phyloP scores from a whole-genome alignment of 2,113 vertebrate genomes.

The Silurus asotus region DNA sequence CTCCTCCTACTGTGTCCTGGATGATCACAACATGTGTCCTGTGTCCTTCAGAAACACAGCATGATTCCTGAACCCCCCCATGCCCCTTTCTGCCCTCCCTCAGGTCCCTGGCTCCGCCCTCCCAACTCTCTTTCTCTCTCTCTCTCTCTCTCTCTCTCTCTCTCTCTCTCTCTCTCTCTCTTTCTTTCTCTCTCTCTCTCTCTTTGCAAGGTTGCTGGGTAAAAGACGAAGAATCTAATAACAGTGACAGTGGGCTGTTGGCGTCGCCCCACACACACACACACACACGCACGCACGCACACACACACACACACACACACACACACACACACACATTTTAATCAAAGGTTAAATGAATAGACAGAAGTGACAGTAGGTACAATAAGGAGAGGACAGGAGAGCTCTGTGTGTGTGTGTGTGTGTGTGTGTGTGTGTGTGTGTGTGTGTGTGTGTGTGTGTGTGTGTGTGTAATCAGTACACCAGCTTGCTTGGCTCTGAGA shows the following conservation, averaged over 20 bases:
- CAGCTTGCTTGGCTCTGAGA: slow-evolving; percentile 1
- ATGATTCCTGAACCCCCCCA: slow-evolving; percentile 78
- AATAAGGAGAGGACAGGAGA: background rate
- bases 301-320: background rate
- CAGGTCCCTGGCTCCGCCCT: background rate
- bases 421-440: slow-evolving; percentile 20
- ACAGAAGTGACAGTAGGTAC: slow-evolving; percentile 13
- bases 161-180: slow-evolving; percentile 53
- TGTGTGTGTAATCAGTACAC: background rate
- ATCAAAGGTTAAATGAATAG: slow-evolving; percentile 10
- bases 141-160: slow-evolving; percentile 43
- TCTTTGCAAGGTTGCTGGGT: slow-evolving; percentile 86
- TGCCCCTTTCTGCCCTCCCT: slow-evolving; percentile 73
- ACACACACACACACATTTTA: background rate
- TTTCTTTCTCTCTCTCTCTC: slow-evolving; percentile 60
- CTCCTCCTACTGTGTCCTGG: slow-evolving; percentile 71
- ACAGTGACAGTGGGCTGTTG: slow-evolving; percentile 98
- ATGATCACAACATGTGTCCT: slow-evolving; percentile 91
- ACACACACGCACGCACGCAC: background rate
- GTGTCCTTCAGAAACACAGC: slow-evolving; percentile 91
- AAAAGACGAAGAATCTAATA: slow-evolving; percentile 98
- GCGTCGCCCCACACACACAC: slow-evolving; percentile 54
- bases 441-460: slow-evolving; percentile 4
- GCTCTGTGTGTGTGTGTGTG: slow-evolving; percentile 2
- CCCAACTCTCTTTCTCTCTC: background rate